Base-by-base conservation (phyloP, 2,888 invertebrate species). In the Cheilosia impressa region DNA sequence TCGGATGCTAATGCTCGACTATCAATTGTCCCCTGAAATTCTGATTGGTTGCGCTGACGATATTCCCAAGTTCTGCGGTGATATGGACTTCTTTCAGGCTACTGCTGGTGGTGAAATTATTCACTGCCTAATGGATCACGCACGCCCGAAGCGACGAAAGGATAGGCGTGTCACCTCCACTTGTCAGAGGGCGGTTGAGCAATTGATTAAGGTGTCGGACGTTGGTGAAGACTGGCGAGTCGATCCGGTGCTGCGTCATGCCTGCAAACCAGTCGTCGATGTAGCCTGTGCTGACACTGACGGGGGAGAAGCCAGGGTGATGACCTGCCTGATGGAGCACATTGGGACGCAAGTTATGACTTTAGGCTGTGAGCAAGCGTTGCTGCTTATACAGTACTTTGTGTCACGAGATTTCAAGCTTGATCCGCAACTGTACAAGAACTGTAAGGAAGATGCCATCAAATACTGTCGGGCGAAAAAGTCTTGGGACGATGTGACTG, bases 311-410 rank as follows among this genome's bases (percentile, higher is more conserved):
- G 96, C 96, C 0, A 94, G 96, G 89, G 96, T 99, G 0, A 96
- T 99, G 94, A 96, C 96, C 22, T 99, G 99, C 90, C 93, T 99
- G 41, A 97, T 99, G 97, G 97, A 98, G 89, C 96, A 97, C 90
- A 93, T 99, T 62, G 97, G 96, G 47, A 95, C 96, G 1, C 93
- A 95, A 52, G 87, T 89, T 0, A 99, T 99, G 98, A 96, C 95
- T 1, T 94, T 95, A 78, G 95, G 96, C 17, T 99, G 99, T 93
- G 98, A 98, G 93, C 95, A 96, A 87, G 96, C 98, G 9, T 93
- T 99, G 53, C 93, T 99, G 79, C 98, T 99, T 92, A 98, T 99
- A 89, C 98, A 99, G 91, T 99, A 98, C 92, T 99, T 99, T 92
- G 95, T 99, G 84, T 97, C 98, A 0, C 94, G 99, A 89, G 97